Evolutionary conservation across 2,888 invertebrate genomes (phyloP).

Genomic region (Globia sparganii): DNA sequence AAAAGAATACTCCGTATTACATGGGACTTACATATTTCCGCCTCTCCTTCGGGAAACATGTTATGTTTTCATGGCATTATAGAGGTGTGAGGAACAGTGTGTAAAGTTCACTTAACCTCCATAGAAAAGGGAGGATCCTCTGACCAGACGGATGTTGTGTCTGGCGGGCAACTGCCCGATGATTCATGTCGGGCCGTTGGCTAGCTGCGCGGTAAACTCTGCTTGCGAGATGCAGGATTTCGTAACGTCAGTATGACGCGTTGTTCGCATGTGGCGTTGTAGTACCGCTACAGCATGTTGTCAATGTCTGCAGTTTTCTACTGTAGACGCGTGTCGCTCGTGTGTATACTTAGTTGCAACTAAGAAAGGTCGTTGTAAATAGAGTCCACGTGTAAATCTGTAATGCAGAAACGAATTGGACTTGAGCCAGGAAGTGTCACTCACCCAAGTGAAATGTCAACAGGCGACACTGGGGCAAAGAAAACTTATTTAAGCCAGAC

Average conservation of each 20-base stretch:
- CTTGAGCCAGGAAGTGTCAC: slow-evolving; percentile 25
- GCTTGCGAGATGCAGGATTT: no score
- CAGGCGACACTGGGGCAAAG: neutral
- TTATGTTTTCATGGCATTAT: neutral
- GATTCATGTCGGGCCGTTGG: no score
- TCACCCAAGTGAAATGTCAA: slow-evolving; percentile 2
- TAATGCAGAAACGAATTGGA: slow-evolving; percentile 18
- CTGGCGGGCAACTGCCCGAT: no score
- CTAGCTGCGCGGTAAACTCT: no score
- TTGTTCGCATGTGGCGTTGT: no score
- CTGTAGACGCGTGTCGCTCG: neutral
- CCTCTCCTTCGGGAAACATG: neutral
- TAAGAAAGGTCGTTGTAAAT: slow-evolving; percentile 8
- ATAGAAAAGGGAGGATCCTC: no score
- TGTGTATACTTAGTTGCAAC: neutral
- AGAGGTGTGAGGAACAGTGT: no score
- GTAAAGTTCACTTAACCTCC: no score
- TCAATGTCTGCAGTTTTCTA: neutral
- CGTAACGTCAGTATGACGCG: no score
- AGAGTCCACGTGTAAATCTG: slow-evolving; percentile 19
- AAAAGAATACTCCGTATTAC: neutral
- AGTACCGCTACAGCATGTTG: no score
- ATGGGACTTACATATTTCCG: neutral
- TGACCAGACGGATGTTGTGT: no score
- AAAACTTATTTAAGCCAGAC: neutral